Conservation (phyloP, 2,888 invertebrate species). For the Sceliomorpha sp. region DNA sequence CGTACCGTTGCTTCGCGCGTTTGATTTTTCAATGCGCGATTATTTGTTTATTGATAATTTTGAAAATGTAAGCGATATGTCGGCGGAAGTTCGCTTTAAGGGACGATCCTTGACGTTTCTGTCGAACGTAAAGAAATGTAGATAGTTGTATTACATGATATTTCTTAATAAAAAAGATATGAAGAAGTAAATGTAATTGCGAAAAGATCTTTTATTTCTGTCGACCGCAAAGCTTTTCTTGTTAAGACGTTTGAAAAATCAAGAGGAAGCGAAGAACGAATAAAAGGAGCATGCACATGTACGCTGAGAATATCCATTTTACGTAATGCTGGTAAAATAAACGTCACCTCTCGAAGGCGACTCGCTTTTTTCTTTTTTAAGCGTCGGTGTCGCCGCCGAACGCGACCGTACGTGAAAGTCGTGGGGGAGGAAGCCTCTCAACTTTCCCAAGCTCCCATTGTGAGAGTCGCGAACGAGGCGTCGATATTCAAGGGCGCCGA, state of each 20-base stretch:
- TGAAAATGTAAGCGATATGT: background rate
- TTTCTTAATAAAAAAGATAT: no score
- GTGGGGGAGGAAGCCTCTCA: slow-evolving; percentile 43
- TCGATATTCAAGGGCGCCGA: slow-evolving; percentile 42
- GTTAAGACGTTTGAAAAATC: slow-evolving; percentile 27
- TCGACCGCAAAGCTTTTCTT: slow-evolving; percentile 15
- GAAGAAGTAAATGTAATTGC: no score
- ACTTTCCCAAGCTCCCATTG: slow-evolving; percentile 32
- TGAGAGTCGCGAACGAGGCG: slow-evolving; percentile 25
- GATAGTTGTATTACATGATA: no score
- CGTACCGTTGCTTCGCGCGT: no score
- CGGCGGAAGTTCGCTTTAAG: no score
- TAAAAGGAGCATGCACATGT: slow-evolving; percentile 22
- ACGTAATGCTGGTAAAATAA: slow-evolving; percentile 37
- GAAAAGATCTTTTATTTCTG: background rate
- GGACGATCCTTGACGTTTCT: no score
- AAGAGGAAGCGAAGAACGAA: slow-evolving; percentile 23
- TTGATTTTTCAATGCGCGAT: slow-evolving; percentile 16
- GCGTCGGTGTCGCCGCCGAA: slow-evolving; percentile 13
- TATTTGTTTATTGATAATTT: slow-evolving; percentile 13
- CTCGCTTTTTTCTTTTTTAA: slow-evolving; percentile 1
- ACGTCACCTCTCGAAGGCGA: slow-evolving; percentile 24
- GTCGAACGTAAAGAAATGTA: no score
- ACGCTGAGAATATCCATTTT: slow-evolving; percentile 25
- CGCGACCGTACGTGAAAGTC: slow-evolving; percentile 28